These are phyloP conservation scores for Melanargia galathea DNA, from an alignment of 2,888 invertebrate genomes.

Conservation along the genomic window DNA sequence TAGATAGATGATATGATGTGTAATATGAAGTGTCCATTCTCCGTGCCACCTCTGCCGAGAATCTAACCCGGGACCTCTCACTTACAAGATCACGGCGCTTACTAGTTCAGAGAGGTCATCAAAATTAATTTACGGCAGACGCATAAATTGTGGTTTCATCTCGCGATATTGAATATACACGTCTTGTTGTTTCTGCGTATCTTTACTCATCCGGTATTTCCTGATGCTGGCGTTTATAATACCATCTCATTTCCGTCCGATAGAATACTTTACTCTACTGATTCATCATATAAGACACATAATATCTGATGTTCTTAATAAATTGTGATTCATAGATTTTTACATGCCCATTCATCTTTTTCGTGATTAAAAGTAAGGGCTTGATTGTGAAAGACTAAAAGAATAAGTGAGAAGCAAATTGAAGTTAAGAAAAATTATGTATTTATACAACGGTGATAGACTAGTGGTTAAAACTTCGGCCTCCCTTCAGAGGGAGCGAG, in stretches of 20 bases:
- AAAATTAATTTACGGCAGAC: background rate
- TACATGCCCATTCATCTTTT: background rate
- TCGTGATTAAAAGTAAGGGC: no score
- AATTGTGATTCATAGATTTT: background rate
- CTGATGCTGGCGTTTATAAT: background rate
- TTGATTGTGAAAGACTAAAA: no score
- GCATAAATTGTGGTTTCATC: conserved; percentile 1
- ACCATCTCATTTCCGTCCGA: background rate
- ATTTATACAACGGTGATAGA: no score
- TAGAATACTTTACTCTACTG: background rate
- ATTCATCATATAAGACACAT: background rate
- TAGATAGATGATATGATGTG: no score
- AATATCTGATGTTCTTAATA: background rate
- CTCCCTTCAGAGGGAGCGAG: no score
- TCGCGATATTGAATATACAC: conserved; percentile 1
- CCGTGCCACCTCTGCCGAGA: no score
- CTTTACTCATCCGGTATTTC: conserved; percentile 12
- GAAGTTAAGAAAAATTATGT: no score
- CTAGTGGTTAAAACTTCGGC: no score
- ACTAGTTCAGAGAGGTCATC: background rate
- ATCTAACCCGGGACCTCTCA: no score
- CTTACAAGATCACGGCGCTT: no score
- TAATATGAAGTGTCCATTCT: no score
- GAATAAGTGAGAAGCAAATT: no score
- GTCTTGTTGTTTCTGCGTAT: background rate